phyloP scores from a whole-genome alignment of 1,140 invertebrate species.

The Drosophila truncata region DNA sequence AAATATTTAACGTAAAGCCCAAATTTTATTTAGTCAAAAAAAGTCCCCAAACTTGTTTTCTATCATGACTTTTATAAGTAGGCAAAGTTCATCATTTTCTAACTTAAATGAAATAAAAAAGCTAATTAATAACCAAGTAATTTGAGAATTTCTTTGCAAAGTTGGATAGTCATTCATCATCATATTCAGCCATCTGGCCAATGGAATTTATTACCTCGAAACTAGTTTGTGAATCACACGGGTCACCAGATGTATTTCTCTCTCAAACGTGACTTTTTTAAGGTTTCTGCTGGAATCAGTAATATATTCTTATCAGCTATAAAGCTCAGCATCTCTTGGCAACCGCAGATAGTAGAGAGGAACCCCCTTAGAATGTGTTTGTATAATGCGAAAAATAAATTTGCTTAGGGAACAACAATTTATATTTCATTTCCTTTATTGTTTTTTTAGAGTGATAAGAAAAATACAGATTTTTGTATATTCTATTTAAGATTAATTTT shows the following conservation, averaged over 20 bases:
- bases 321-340: not conserved
- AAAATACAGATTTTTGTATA: not conserved
- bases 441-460: not conserved
- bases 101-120: not conserved
- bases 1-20: not conserved
- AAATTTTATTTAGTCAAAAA: not conserved
- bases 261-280: conserved; percentile 6
- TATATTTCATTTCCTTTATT: not conserved
- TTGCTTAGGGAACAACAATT: not conserved
- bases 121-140: not conserved
- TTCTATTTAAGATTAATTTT: not conserved
- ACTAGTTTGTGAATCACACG: conserved; percentile 29
- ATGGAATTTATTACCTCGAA: conserved; percentile 1
- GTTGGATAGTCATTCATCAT: conserved; percentile 10
- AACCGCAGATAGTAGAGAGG: not conserved
- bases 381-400: not conserved
- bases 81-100: not conserved
- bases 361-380: not conserved
- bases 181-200: conserved; percentile 15
- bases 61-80: not conserved
- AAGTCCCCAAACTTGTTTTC: not conserved
- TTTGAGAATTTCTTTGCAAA: not conserved
- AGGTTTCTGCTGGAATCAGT: not conserved
- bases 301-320: conserved; percentile 24
- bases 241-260: not conserved